Evolutionary conservation across 2,888 invertebrate species (phyloP), one percentile per base, ranked within the genome.

Genomic region (Brenthis hecate): DNA sequence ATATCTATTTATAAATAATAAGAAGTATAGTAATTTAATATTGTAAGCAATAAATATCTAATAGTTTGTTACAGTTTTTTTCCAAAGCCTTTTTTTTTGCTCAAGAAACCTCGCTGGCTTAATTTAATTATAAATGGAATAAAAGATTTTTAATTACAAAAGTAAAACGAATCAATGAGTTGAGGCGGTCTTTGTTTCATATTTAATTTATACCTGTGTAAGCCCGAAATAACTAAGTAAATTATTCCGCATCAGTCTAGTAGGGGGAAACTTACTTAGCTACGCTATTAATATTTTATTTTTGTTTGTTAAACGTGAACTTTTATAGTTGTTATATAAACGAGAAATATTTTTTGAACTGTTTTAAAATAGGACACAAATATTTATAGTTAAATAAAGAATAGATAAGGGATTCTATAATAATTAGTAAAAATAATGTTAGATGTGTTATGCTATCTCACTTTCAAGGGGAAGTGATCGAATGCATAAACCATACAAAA

Each of bases 261-360:
- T 61, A 56, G 50, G 19, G 53, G 55, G 50, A 66, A 66, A 36
- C 48, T 66, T 61, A 13, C 66, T 60, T 61, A 36, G 32, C 32
- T 66, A 66, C 36, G 55, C 50, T 23, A 50, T 61, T 56, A 66
- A 66, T 66, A 61, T 66, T 61, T 61, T 50, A 36, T 61, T 6
- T 66, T 61, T 32, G 50, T 61, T 66, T 55, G 55, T 61, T 66
- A 66, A 60, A 66, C 54, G 32, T 28, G 50, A 55, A 56, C 50
- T 48, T 61, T 66, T 36, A 23, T 13, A 51, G 14, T 11, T 43
- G 43, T 8, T 43, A 19, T 16, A 8, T 19, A 43, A 43, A 43
- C 11, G 36, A 43, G 36, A 11, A 43, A 43, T 43, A 11, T 43
- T 43, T 43, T 43, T 36, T 8, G 8, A 36, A 36, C 36, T 43